These are phyloP conservation scores for Tenthredo livida DNA, from an alignment of 2,888 invertebrate species.

Conservation along the genomic window DNA sequence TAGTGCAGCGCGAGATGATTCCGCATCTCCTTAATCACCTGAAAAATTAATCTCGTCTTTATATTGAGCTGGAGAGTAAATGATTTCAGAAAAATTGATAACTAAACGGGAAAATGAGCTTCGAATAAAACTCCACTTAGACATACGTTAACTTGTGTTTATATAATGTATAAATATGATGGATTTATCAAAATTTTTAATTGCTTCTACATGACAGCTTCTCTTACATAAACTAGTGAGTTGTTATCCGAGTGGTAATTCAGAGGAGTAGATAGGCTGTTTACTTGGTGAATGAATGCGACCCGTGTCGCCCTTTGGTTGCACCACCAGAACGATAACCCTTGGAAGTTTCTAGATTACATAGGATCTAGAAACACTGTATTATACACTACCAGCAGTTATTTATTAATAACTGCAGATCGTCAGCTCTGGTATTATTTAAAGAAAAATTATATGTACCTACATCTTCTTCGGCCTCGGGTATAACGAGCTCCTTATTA, in stretches of 20 bases:
- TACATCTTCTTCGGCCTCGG: neutral
- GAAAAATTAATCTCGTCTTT: neutral
- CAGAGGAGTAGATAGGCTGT: conserved; percentile 47
- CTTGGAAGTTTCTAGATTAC: conserved; percentile 37
- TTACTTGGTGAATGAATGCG: conserved; percentile 31
- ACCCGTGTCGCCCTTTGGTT: conserved; percentile 45
- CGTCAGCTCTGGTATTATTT: neutral
- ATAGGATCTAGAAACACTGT: conserved; percentile 10
- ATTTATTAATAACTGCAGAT: conserved; percentile 2
- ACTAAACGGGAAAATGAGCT: neutral
- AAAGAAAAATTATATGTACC: neutral
- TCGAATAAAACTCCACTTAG: neutral
- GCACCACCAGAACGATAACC: conserved; percentile 25
- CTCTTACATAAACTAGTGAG: conserved; percentile 37
- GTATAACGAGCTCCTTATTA: neutral
- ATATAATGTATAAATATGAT: neutral
- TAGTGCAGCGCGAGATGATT: neutral
- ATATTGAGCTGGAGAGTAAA: neutral
- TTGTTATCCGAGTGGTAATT: conserved; percentile 36
- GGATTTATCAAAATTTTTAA: conserved; percentile 24
- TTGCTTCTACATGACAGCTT: conserved; percentile 31
- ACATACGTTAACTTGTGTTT: neutral
- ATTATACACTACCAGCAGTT: neutral
- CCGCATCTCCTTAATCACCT: neutral
- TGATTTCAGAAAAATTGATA: neutral